Evolutionary conservation across 2,113 vertebrate species (phyloP).

Genomic region (Synchiropus splendidus): DNA sequence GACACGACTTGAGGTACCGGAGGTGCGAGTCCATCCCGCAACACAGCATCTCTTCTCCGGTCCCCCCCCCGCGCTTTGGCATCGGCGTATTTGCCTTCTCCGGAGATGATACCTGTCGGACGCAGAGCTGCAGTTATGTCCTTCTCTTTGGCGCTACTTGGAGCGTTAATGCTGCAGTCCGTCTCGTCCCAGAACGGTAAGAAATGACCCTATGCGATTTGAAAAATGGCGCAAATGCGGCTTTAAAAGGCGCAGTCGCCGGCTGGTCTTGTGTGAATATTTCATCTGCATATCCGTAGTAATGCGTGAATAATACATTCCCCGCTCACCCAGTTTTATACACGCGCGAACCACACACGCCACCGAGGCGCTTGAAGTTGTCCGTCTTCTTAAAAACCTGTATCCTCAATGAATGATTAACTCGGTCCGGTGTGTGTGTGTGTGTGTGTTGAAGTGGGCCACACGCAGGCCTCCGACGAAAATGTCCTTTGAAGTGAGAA

Average conservation of each 20-base stretch:
- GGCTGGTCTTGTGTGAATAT: slow-evolving; percentile 3
- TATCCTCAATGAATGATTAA: slow-evolving; percentile 33
- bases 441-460: slow-evolving; percentile 33
- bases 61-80: slow-evolving; percentile 21
- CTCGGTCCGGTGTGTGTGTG: slow-evolving; percentile 19
- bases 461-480: slow-evolving; percentile 45
- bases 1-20: slow-evolving; percentile 16
- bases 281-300: neutral
- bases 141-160: slow-evolving; percentile 45
- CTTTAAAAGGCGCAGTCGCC: slow-evolving; percentile 6
- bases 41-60: slow-evolving; percentile 12
- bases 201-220: slow-evolving; percentile 6
- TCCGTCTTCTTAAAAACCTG: slow-evolving; percentile 4
- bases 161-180: slow-evolving; percentile 59
- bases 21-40: slow-evolving; percentile 11
- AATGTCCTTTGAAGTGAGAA: slow-evolving; percentile 51
- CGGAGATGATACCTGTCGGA: slow-evolving; percentile 50
- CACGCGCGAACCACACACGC: neutral
- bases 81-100: slow-evolving; percentile 27
- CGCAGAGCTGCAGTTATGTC: slow-evolving; percentile 50
- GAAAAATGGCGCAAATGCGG: slow-evolving; percentile 11
- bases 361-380: neutral
- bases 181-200: slow-evolving; percentile 66
- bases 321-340: neutral
- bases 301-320: neutral